Evolutionary conservation across 2,113 vertebrate species (phyloP).

Genomic region (Corynorhinus townsendii): DNA sequence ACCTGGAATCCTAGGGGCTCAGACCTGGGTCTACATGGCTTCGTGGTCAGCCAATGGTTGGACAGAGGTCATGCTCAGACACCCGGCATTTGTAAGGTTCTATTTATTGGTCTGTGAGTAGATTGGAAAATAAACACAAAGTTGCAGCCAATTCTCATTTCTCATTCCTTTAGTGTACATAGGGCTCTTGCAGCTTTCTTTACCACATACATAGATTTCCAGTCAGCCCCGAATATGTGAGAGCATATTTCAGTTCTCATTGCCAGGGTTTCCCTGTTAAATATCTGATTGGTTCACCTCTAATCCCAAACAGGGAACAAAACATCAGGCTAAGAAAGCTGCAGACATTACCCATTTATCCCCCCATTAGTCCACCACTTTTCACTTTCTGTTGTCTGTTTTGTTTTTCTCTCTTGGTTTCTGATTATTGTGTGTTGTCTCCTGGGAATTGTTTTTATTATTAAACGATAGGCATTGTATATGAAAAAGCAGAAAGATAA

Average conservation of each 20-base stretch:
- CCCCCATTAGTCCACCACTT: background rate
- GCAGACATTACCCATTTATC: background rate
- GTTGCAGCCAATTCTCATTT: background rate
- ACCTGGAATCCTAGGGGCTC: background rate
- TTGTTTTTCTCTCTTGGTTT: background rate
- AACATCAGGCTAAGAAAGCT: background rate
- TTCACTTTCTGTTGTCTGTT: background rate
- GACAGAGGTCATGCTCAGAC: background rate
- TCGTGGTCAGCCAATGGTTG: background rate
- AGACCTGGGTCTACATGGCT: background rate
- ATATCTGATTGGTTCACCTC: background rate
- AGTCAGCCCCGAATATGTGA: background rate
- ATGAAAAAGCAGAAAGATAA: background rate
- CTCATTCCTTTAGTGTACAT: background rate
- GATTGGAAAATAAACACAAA: background rate
- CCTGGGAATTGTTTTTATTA: background rate
- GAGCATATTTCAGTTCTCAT: background rate
- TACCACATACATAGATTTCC: background rate
- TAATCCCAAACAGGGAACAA: background rate
- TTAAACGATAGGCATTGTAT: background rate
- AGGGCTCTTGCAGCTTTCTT: background rate
- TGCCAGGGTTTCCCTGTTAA: background rate
- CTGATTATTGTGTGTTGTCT: background rate
- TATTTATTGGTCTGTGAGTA: background rate
- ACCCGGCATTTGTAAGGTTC: background rate